Conservation (phyloP, 1,140 invertebrate species). For the Amyelois transitella region DNA sequence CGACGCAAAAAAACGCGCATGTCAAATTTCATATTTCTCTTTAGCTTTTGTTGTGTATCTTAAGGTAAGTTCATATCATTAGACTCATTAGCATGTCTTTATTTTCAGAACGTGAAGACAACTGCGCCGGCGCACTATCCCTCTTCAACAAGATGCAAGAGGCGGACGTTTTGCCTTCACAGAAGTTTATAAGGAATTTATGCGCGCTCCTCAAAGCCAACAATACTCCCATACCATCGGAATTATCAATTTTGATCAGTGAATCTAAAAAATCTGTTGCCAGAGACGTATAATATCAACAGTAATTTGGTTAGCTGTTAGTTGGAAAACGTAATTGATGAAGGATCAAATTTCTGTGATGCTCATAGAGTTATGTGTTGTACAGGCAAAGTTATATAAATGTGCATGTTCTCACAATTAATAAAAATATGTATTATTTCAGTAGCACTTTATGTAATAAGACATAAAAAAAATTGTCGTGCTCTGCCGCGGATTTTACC, state of each 20-base stretch:
- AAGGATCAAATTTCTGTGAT: too few relatives aligned
- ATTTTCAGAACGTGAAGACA: conserved; percentile 65
- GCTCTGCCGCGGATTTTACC: too few relatives aligned
- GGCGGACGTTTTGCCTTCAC: conserved; percentile 45
- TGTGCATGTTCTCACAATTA: too few relatives aligned
- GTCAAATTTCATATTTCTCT: too few relatives aligned
- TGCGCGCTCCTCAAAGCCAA: conserved; percentile 49
- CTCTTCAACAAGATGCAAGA: conserved; percentile 68
- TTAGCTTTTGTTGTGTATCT: too few relatives aligned
- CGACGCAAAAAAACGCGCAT: too few relatives aligned
- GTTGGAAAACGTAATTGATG: too few relatives aligned
- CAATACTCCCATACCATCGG: conserved; percentile 47
- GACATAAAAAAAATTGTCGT: too few relatives aligned
- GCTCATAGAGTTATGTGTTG: too few relatives aligned
- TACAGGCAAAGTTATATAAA: too few relatives aligned
- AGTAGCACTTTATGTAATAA: too few relatives aligned
- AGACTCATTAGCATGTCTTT: conserved; percentile 1
- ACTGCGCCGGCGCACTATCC: conserved; percentile 51
- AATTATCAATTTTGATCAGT: conserved; percentile 34
- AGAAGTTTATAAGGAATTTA: conserved; percentile 51
- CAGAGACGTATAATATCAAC: neutral
- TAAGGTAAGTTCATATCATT: neutral
- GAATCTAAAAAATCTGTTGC: conserved; percentile 11
- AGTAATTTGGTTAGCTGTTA: neutral
- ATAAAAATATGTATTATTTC: too few relatives aligned